These are phyloP conservation scores for Paraplagusia blochii DNA, from an alignment of 2,113 vertebrate species.

Conservation along the genomic window DNA sequence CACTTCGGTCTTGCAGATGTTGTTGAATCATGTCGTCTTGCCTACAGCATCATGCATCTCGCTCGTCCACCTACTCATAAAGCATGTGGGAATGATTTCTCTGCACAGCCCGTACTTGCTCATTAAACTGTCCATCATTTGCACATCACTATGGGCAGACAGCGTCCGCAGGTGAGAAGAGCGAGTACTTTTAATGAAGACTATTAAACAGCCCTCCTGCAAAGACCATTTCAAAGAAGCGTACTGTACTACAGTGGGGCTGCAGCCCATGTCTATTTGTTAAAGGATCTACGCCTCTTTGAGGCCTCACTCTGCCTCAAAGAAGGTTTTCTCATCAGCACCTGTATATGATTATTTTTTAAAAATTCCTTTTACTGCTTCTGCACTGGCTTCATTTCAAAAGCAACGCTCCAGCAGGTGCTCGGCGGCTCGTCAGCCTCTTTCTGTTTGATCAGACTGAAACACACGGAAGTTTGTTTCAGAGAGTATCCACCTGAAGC, in stretches of 20 bases:
- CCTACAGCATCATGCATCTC: conserved; percentile 1
- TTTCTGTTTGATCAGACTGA: conserved; percentile 33
- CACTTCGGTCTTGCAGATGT: too few species aligned
- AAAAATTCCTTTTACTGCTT: conserved; percentile 38
- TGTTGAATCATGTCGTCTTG: not conserved
- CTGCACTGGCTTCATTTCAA: conserved; percentile 41
- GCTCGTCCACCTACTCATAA: conserved; percentile 13
- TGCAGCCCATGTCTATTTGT: conserved; percentile 43
- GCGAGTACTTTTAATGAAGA: conserved; percentile 39
- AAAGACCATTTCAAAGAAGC: conserved; percentile 33
- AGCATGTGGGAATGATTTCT: conserved; percentile 50
- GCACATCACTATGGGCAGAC: conserved; percentile 51
- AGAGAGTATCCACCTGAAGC: too few species aligned
- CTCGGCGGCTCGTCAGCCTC: conserved; percentile 10
- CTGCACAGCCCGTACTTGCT: conserved; percentile 46
- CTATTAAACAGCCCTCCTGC: conserved; percentile 47
- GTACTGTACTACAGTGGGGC: conserved; percentile 18
- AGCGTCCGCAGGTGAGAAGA: conserved; percentile 30
- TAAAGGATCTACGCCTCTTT: conserved; percentile 18
- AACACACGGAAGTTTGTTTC: not conserved
- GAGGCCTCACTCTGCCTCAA: conserved; percentile 25
- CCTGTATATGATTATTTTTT: conserved; percentile 32
- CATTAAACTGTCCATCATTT: conserved; percentile 59
- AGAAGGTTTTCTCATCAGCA: conserved; percentile 47
- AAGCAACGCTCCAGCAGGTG: conserved; percentile 41